Evolutionary conservation across 2,797 vertebrate species (phyloP), one percentile per base, ranked within the genome.

Genomic region (Natrix natrix): DNA sequence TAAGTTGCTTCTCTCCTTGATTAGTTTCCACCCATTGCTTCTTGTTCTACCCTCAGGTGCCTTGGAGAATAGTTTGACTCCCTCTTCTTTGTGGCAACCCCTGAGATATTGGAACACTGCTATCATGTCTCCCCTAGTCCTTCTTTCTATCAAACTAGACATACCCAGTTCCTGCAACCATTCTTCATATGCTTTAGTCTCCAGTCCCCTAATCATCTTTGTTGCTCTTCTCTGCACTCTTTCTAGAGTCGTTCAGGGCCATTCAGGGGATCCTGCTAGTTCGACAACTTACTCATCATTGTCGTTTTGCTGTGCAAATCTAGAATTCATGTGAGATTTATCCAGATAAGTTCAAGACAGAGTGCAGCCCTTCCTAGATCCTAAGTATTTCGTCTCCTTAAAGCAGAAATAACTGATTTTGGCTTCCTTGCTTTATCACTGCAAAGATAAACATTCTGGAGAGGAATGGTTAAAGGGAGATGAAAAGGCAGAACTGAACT

Each of bases 281-380:
- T 93, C 20, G 52, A 89, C 24, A 86, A 91, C 87, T 87, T n/a
- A 48, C 11, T 91, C 89, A 89, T 91, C 90, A 57, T 93, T 74
- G 74, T 52, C 63, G 89, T 89, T 93, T 87, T 28, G 0, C 57
- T 56, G 13, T 0, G 20, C 90, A 93, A 89, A 93, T 91, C 90
- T 86, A 91, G 66, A 83, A 91, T 91, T 63, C 66, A 86, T 28
- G 57, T 66, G 52, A 89, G 26, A 89, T 91, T 93, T 88, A 56
- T 89, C 86, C 86, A 57, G 54, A 56, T 86, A 89, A 93, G 57
- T 22, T 60, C 63, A 88, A 57, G 91, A 43, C 69, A 14, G 57
- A n/a, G 48, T 52, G 52, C 3, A 78, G 59, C 24, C 52, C 57
- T 43, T 66, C 69, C 26, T 89, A 48, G 10, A 37, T 6, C 83